Evolutionary conservation across 2,888 invertebrate species (phyloP).

Genomic region (Aromia moschata): DNA sequence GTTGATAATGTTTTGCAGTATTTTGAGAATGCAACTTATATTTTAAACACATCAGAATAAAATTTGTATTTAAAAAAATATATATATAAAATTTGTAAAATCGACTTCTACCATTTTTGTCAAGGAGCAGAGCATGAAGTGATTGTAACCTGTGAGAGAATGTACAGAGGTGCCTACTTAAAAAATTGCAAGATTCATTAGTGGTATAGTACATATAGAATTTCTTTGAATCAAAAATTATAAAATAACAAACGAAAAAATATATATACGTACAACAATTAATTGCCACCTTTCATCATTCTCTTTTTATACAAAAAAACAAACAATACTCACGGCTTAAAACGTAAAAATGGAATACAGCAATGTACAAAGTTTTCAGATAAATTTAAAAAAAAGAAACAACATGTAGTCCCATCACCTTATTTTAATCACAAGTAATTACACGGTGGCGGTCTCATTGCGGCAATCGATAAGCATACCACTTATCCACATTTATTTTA

Average conservation of each 20-base stretch:
- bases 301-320: too few species aligned
- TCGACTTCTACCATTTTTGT: conserved; percentile 23
- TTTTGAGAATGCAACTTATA: too few species aligned
- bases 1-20: too few species aligned
- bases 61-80: too few species aligned
- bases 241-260: conserved; percentile 30
- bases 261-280: too few species aligned
- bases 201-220: conserved; percentile 43
- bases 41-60: too few species aligned
- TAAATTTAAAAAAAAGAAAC: conserved; percentile 16
- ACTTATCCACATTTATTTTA: conserved; percentile 22
- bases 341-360: conserved; percentile 19
- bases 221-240: conserved; percentile 30
- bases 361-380: conserved; percentile 11
- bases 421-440: conserved; percentile 40
- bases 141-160: conserved; percentile 37
- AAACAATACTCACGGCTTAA: conserved; percentile 1
- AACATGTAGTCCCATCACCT: conserved; percentile 54
- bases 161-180: conserved; percentile 42
- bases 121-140: conserved; percentile 40
- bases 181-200: conserved; percentile 42
- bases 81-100: too few species aligned
- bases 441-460: conserved; percentile 17
- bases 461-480: conserved; percentile 7
- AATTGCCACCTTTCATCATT: too few species aligned